Evolutionary conservation across 2,113 vertebrate species (phyloP).

Genomic region (Saimiri boliviensis): DNA sequence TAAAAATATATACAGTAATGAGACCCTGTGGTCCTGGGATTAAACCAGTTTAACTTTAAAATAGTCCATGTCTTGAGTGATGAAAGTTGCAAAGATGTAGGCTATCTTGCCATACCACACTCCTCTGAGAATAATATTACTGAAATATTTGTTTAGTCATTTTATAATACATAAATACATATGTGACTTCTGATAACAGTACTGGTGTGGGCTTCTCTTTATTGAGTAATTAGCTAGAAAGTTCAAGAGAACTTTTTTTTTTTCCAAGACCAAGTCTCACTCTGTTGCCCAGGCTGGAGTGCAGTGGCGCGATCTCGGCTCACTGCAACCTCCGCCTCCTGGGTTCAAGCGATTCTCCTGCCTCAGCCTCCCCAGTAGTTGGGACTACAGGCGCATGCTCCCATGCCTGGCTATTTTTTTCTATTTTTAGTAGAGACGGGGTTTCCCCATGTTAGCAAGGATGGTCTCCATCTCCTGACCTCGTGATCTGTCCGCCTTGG

Average conservation of each 20-base stretch:
- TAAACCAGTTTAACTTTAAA: conserved; percentile 68
- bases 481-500: too few species aligned
- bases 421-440: too few species aligned
- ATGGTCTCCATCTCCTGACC: too few species aligned
- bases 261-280: too few species aligned
- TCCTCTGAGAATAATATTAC: conserved; percentile 54
- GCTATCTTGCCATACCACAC: conserved; percentile 56
- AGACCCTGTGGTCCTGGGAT: conserved; percentile 71
- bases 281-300: too few species aligned
- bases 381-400: too few species aligned
- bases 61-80: conserved; percentile 64
- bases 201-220: conserved; percentile 53
- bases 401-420: too few species aligned
- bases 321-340: too few species aligned
- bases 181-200: conserved; percentile 67
- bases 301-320: too few species aligned
- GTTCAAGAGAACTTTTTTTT: conserved; percentile 23
- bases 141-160: conserved; percentile 77
- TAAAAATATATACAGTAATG: conserved; percentile 68
- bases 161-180: conserved; percentile 54
- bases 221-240: conserved; percentile 57
- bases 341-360: too few species aligned
- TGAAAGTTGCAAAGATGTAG: conserved; percentile 60
- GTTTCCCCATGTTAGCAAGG: too few species aligned
- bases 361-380: too few species aligned